A percentile compares a stretch with the other conserved stretches of the same genome.
Conservation (phyloP, 2,888 invertebrate genomes). For the Xylota sylvarum region DNA sequence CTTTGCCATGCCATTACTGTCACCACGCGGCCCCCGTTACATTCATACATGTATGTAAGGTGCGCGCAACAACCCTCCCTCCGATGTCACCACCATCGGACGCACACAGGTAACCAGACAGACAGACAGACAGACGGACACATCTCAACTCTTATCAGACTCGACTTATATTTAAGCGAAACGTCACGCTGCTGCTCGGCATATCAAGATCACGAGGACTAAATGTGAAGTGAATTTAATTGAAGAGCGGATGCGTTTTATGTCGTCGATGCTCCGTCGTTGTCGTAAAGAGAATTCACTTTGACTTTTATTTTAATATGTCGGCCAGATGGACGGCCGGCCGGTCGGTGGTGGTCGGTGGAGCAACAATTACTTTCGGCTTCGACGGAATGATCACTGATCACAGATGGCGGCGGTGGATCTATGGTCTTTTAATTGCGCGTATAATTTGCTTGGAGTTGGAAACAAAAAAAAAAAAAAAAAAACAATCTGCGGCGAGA, state of each 20-base stretch:
- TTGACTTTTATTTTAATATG: conserved; percentile 77
- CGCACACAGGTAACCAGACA: conserved; percentile 21
- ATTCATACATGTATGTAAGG: conserved; percentile 52
- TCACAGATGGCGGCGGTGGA: conserved; percentile 73
- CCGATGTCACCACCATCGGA: conserved; percentile 49
- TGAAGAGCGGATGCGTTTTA: conserved; percentile 77
- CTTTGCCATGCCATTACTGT: conserved; percentile 51
- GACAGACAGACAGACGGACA: conserved; percentile 67
- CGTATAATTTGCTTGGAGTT: conserved; percentile 52
- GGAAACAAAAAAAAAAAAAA: not conserved
- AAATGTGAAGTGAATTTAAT: conserved; percentile 76
- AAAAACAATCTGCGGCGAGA: conserved; percentile 48
- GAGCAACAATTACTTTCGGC: conserved; percentile 56
- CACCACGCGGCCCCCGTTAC: not conserved
- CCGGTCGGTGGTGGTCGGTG: conserved; percentile 51
- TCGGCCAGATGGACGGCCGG: conserved; percentile 48
- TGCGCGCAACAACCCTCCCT: too few species aligned
- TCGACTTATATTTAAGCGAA: conserved; percentile 76
- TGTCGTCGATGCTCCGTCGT: conserved; percentile 74
- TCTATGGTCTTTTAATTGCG: conserved; percentile 76
- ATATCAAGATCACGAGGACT: conserved; percentile 73
- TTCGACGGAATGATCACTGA: conserved; percentile 55
- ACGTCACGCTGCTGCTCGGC: conserved; percentile 70
- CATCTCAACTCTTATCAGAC: conserved; percentile 75
- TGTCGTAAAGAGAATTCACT: conserved; percentile 74